Evolutionary conservation across 2,888 invertebrate genomes (phyloP).

Genomic region (Odontocerum albicorne): DNA sequence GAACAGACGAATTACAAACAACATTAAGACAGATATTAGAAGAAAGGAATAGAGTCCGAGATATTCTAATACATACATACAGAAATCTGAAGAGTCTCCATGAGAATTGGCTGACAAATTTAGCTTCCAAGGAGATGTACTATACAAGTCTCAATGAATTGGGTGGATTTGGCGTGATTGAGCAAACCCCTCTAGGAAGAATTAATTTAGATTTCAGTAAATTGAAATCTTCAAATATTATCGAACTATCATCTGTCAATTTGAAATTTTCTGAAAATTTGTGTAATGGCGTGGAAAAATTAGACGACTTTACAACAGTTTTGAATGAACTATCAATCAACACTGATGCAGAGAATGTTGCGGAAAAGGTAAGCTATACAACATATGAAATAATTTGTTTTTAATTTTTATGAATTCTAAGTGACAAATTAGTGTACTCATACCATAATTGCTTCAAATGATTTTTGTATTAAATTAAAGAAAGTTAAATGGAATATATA

Average conservation of each 20-base stretch:
- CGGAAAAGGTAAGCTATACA: conserved; percentile 57
- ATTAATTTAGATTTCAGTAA: conserved; percentile 52
- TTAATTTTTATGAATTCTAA: too few species aligned
- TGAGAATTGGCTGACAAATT: conserved; percentile 53
- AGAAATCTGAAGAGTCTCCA: conserved; percentile 59
- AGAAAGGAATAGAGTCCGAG: conserved; percentile 67
- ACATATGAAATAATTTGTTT: too few species aligned
- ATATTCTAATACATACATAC: conserved; percentile 64
- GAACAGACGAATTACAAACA: conserved; percentile 69
- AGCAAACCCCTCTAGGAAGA: conserved; percentile 54
- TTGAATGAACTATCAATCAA: conserved; percentile 42
- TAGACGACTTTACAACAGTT: conserved; percentile 44
- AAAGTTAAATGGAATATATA: too few species aligned
- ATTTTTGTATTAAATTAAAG: too few species aligned
- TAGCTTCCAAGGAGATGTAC: conserved; percentile 40
- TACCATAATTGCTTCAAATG: too few species aligned
- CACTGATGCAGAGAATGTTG: conserved; percentile 61
- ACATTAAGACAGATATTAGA: conserved; percentile 69
- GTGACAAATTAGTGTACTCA: too few species aligned
- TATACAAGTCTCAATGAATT: conserved; percentile 31
- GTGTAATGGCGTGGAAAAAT: conserved; percentile 50
- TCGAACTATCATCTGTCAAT: conserved; percentile 65
- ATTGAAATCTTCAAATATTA: conserved; percentile 60
- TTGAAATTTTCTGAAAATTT: conserved; percentile 65
- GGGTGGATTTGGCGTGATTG: conserved; percentile 43